These are phyloP conservation scores for Chiloscyllium punctatum DNA, from an alignment of 2,797 vertebrate genomes.

Conservation along the genomic window DNA sequence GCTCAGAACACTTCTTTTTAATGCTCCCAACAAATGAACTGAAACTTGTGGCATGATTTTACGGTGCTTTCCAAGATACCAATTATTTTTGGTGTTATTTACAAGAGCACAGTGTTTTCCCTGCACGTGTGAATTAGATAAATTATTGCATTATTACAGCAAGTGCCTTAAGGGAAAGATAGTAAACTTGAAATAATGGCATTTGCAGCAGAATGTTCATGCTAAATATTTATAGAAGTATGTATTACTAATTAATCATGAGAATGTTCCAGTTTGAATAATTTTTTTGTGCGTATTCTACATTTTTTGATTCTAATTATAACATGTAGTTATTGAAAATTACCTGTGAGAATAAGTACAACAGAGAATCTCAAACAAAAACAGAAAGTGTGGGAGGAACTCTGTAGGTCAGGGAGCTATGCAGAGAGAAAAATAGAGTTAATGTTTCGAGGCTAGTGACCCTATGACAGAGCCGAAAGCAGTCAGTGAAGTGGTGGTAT, in stretches of 20 bases:
- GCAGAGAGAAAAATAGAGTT: no score
- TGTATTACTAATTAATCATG: background rate
- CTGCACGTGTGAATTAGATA: background rate
- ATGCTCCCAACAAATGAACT: background rate
- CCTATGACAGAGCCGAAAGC: no score
- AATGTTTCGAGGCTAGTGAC: no score
- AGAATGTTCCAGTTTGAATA: background rate
- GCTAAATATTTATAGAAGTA: background rate
- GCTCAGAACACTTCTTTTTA: background rate
- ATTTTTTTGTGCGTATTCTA: background rate
- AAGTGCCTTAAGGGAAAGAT: background rate
- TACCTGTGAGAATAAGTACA: background rate
- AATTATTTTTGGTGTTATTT: background rate
- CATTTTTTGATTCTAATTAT: background rate
- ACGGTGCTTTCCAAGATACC: background rate
- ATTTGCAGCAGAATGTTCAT: background rate
- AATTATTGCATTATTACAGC: background rate
- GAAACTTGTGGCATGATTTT: background rate
- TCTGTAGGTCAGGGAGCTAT: no score
- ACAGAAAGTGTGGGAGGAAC: no score
- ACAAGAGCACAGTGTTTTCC: background rate
- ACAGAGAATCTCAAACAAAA: background rate
- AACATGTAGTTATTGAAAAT: background rate
- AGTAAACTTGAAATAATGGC: background rate
- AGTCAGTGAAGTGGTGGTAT: no score